phyloP scores from a whole-genome alignment of 2,888 invertebrate genomes.

The Ellobium chinense region DNA sequence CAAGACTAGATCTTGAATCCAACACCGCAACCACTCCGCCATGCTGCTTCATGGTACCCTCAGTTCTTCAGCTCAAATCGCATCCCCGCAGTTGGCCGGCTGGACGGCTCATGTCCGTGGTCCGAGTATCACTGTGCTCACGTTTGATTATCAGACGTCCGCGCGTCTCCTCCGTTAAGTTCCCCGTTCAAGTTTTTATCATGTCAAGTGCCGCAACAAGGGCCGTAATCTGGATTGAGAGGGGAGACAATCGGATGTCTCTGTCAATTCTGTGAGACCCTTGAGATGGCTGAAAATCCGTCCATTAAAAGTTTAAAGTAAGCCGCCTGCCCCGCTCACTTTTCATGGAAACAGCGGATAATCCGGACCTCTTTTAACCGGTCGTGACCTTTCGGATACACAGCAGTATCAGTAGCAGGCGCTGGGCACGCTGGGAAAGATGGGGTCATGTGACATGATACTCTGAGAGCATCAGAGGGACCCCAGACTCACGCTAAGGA shows the following conservation, averaged over 20 bases:
- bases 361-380: constrained; percentile 60
- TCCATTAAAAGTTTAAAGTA: constrained; percentile 46
- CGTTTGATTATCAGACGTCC: constrained; percentile 33
- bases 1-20: too few relatives aligned
- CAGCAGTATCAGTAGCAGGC: constrained; percentile 2
- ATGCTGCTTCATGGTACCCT: too few relatives aligned
- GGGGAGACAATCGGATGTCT: constrained; percentile 44
- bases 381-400: constrained; percentile 11
- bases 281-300: constrained; percentile 35
- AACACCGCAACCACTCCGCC: too few relatives aligned
- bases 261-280: constrained; percentile 35
- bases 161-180: constrained; percentile 26
- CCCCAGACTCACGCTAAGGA: too few relatives aligned
- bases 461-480: background rate
- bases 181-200: constrained; percentile 24
- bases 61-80: too few relatives aligned
- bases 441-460: background rate
- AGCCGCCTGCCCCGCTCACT: constrained; percentile 32
- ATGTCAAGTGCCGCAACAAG: constrained; percentile 44
- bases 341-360: constrained; percentile 25
- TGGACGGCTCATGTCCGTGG: background rate
- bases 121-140: background rate
- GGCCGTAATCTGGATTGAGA: constrained; percentile 39
- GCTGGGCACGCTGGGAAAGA: background rate
- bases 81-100: constrained; percentile 5